Evolutionary conservation across 1,140 invertebrate species (phyloP).

Genomic region (Trichonephila inaurata): DNA sequence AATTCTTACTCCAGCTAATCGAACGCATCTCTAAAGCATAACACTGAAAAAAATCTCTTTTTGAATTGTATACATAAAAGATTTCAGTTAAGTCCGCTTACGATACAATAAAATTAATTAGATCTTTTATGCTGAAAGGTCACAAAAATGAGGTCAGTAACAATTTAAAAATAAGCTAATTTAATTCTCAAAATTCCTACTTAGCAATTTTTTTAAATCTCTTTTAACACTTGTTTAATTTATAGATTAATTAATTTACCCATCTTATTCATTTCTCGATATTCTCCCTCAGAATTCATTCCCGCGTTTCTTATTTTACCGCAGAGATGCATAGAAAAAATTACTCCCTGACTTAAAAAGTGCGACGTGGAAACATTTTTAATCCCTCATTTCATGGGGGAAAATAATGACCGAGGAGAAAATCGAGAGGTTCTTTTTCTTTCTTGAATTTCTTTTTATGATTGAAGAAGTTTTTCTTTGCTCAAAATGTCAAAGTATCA

Average conservation of each 20-base stretch:
- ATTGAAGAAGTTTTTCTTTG: background rate
- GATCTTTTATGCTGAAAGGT: background rate
- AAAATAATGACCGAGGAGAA: background rate
- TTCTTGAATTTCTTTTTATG: background rate
- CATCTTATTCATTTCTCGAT: background rate
- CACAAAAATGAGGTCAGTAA: background rate
- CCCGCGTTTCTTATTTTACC: background rate
- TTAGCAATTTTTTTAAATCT: background rate
- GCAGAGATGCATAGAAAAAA: background rate
- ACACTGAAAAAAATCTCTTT: too few species aligned
- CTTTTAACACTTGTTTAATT: background rate
- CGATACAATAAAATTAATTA: background rate
- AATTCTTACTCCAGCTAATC: too few species aligned
- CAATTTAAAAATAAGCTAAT: background rate
- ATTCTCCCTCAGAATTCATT: background rate
- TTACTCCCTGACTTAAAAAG: background rate
- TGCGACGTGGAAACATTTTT: background rate
- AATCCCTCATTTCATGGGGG: background rate
- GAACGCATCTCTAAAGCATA: too few species aligned
- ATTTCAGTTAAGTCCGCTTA: too few species aligned
- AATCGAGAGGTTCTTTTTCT: background rate
- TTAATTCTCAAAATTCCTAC: background rate
- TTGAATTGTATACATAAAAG: too few species aligned
- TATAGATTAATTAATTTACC: background rate
- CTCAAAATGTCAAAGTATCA: slow-evolving; percentile 5